phyloP scores from a whole-genome alignment of 2,888 invertebrate genomes.

The Cryptus armator region DNA sequence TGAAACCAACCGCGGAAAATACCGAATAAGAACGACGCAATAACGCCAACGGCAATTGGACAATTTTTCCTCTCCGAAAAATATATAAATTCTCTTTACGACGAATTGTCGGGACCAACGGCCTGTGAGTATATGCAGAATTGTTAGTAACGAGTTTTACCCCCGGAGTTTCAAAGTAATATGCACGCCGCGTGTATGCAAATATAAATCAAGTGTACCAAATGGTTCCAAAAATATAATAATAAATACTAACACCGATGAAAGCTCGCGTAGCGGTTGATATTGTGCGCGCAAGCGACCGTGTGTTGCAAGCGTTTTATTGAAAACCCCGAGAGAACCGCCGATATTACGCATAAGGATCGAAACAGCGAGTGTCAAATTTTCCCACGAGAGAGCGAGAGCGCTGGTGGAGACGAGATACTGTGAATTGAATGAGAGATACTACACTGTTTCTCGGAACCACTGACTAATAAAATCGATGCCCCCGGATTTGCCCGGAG shows the following conservation, averaged over 20 bases:
- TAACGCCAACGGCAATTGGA: constrained; percentile 62
- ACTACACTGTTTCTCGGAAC: constrained; percentile 43
- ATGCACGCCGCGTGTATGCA: not conserved
- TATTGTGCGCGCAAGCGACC: too few species aligned
- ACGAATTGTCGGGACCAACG: constrained; percentile 51
- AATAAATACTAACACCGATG: not conserved
- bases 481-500: constrained; percentile 73
- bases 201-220: not conserved
- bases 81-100: constrained; percentile 63
- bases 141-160: constrained; percentile 67
- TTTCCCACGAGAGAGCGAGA: constrained; percentile 8
- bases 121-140: constrained; percentile 48
- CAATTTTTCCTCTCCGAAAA: constrained; percentile 40
- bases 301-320: not conserved
- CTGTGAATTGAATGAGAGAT: constrained; percentile 17
- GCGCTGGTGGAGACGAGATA: not conserved
- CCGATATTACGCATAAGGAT: not conserved
- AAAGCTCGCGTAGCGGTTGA: not conserved
- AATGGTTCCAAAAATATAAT: not conserved
- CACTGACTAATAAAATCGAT: constrained; percentile 78
- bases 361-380: not conserved
- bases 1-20: not conserved
- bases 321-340: not conserved
- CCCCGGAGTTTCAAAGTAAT: constrained; percentile 34
- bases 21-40: constrained; percentile 22